Percentiles rank a stretch among this genome's conserved stretches.
Evolutionary conservation across 2,797 vertebrate genomes (phyloP).

Genomic region (Typhlichthys subterraneus): DNA sequence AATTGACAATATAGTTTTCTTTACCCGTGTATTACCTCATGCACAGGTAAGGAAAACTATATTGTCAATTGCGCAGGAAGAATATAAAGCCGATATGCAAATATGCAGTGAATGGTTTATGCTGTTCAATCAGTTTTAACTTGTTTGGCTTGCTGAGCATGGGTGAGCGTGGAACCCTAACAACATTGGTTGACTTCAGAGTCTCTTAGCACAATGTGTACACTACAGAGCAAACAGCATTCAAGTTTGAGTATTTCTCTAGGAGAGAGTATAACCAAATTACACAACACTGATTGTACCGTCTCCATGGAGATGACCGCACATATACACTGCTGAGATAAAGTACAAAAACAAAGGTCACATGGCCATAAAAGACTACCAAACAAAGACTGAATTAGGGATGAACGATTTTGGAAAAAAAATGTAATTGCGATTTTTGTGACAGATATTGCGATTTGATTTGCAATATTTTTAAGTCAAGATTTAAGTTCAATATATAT

Average conservation of each 20-base stretch:
- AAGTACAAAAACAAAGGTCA: constrained; percentile 74
- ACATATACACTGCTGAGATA: constrained; percentile 73
- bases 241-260: constrained; percentile 56
- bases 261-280: constrained; percentile 58
- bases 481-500: too few relatives aligned
- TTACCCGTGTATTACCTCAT: too few relatives aligned
- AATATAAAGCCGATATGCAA: too few relatives aligned
- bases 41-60: too few relatives aligned
- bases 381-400: constrained; percentile 42
- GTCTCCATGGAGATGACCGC: constrained; percentile 70
- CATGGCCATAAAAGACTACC: constrained; percentile 63
- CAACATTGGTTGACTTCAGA: constrained; percentile 35
- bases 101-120: not conserved
- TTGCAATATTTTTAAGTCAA: too few relatives aligned
- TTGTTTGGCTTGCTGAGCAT: not conserved
- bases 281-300: constrained; percentile 68
- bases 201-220: constrained; percentile 20
- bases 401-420: constrained; percentile 41
- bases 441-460: too few relatives aligned
- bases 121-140: constrained; percentile 1
- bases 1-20: too few relatives aligned
- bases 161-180: constrained; percentile 10
- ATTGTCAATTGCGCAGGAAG: too few relatives aligned
- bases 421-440: constrained; percentile 3
- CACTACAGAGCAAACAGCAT: constrained; percentile 36